Evolutionary conservation across 92 coral and sea anemone genomes (phyloP), one percentile per base, ranked within the genome.

Genomic region (Porites evermanni): DNA sequence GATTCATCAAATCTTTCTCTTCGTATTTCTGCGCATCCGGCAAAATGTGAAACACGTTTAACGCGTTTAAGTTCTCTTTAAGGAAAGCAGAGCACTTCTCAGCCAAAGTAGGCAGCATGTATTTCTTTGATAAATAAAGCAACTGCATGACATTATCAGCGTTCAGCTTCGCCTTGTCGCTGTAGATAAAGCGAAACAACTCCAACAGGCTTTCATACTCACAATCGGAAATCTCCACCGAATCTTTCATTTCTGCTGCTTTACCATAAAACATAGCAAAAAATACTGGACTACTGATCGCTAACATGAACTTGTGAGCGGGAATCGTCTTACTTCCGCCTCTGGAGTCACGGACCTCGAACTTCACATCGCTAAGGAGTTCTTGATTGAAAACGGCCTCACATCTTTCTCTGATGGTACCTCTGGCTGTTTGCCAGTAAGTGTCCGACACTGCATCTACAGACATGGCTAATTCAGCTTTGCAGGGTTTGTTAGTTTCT

Each of bases 191-290:
- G 13, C 89, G 92, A 67, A 94, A 85, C 52, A 94, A 79, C 65
- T 94, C 91, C 11, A 89, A 56, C 21, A 94, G 85, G 65, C 93
- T 88, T 24, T 94, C 94, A 10, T 82, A 79, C 67, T 92, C 92
- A 26, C 93, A 82, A 77, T 91, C 97, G 12, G 91, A 91, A 52
- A 94, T 84, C 32, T 91, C 87, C 58, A 94, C 87, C 24, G 83
- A 26, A 19, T 82, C 80, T 80, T 72, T 29, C 80, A 86, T 82
- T 4, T 91, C 94, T 13, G 94, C 94, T 12, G 91, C 79, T 59
- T 89, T 86, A 51, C 85, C 85, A 54, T 85, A 56, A 56, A 56
- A 56, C 61, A 56, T 89, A 18, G 89, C 89, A 59, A 8, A 86
- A 78, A 85, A 86, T 20, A 85, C 90, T 32, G 93, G 93, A 56